Evolutionary conservation across 1,140 invertebrate genomes (phyloP).

Genomic region (Halesus radiatus): DNA sequence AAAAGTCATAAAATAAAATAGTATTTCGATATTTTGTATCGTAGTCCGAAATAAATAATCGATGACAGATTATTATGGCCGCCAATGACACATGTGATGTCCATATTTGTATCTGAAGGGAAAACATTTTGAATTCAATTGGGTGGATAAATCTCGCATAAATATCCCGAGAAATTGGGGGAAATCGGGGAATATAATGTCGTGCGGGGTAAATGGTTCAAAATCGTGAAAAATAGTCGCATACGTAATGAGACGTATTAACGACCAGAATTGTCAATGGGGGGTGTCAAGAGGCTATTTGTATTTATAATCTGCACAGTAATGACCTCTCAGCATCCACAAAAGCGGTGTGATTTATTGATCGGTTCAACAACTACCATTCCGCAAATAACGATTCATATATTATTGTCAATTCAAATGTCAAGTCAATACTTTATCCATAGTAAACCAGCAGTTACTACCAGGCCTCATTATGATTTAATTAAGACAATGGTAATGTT

Average conservation of each 20-base stretch:
- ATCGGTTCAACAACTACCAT: not conserved
- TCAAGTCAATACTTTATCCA: too few relatives aligned
- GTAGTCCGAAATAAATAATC: slow-evolving; percentile 7
- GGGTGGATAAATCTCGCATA: slow-evolving; percentile 38
- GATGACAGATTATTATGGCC: slow-evolving; percentile 28
- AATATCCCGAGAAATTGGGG: slow-evolving; percentile 18
- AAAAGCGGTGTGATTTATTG: slow-evolving; percentile 7
- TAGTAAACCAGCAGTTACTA: too few relatives aligned
- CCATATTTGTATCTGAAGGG: slow-evolving; percentile 22
- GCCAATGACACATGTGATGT: slow-evolving; percentile 25
- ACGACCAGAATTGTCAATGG: slow-evolving; percentile 18
- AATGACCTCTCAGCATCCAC: slow-evolving; percentile 1
- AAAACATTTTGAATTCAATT: slow-evolving; percentile 37
- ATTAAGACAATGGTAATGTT: too few relatives aligned
- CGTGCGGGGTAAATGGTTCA: not conserved
- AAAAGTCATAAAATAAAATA: too few relatives aligned
- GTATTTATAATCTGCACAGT: slow-evolving; percentile 27
- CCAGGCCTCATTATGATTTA: too few relatives aligned
- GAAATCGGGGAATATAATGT: not conserved
- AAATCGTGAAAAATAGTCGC: slow-evolving; percentile 33
- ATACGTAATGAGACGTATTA: slow-evolving; percentile 38
- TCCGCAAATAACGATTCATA: not conserved
- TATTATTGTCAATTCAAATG: not conserved
- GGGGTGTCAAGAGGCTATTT: slow-evolving; percentile 23
- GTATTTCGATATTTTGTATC: not conserved